A percentile compares a stretch with the other conserved stretches of the same genome.
These are phyloP conservation scores for Lagopus muta DNA, from an alignment of 2,113 vertebrate species.

Conservation along the genomic window DNA sequence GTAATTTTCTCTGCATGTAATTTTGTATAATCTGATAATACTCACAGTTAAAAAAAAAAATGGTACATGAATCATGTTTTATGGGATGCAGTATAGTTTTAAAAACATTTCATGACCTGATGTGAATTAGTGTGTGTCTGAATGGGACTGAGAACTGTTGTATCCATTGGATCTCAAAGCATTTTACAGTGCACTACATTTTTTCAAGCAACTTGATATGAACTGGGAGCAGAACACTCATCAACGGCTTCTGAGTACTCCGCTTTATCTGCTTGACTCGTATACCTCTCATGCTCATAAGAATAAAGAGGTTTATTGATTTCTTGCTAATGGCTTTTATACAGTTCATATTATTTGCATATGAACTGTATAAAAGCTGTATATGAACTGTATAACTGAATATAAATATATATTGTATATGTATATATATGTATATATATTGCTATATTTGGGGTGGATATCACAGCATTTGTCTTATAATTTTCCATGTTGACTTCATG, in stretches of 20 bases:
- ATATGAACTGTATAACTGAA: no score
- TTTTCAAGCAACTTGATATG: slow-evolving; percentile 32
- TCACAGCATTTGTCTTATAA: not conserved
- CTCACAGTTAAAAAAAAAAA: slow-evolving; percentile 30
- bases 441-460: not conserved
- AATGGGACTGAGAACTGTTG: slow-evolving; percentile 21
- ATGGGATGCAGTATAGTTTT: not conserved
- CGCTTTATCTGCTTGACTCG: not conserved
- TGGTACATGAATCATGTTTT: not conserved
- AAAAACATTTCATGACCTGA: slow-evolving; percentile 9
- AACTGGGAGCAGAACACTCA: not conserved
- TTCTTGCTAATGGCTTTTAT: not conserved
- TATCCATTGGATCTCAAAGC: slow-evolving; percentile 12
- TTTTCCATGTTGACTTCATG: not conserved
- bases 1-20: slow-evolving; percentile 56
- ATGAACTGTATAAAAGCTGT: no score
- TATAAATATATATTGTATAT: no score
- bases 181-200: not conserved
- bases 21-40: slow-evolving; percentile 69
- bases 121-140: slow-evolving; percentile 31
- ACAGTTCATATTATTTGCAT: not conserved
- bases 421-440: not conserved
- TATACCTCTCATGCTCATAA: not conserved
- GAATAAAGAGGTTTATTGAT: not conserved
- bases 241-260: slow-evolving; percentile 17